These are phyloP conservation scores for Cnemophilus loriae DNA, from an alignment of 2,113 vertebrate species.

Conservation along the genomic window DNA sequence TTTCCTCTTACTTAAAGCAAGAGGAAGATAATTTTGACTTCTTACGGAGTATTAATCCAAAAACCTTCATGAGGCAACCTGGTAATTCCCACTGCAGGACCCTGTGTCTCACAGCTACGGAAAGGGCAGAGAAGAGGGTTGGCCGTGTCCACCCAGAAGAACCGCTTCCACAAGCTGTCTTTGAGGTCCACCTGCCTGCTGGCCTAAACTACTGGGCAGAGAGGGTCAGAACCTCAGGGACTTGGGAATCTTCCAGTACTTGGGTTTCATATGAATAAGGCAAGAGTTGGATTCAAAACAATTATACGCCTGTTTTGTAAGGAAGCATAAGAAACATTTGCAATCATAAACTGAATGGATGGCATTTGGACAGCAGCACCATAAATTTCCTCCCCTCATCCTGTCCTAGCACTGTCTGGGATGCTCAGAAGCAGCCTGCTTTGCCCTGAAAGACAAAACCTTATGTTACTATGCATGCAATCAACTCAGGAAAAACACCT, in stretches of 20 bases:
- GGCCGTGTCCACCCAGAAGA: background rate
- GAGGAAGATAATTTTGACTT: background rate
- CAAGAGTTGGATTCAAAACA: background rate
- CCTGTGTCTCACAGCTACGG: background rate
- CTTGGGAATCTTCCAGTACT: background rate
- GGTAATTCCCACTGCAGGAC: background rate
- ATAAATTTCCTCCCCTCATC: background rate
- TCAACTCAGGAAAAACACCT: background rate
- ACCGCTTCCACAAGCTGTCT: background rate
- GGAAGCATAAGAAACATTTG: background rate
- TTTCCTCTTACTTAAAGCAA: background rate
- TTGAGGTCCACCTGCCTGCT: background rate
- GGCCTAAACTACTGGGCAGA: background rate
- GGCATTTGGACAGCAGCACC: background rate
- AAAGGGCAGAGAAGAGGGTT: background rate
- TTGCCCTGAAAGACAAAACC: background rate
- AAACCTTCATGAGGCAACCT: background rate
- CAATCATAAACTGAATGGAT: background rate
- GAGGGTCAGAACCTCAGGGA: rapidly evolving
- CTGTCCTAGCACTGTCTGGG: background rate
- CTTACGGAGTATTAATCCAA: background rate
- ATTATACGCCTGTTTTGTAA: background rate
- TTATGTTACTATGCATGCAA: rapidly evolving
- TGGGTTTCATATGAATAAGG: background rate
- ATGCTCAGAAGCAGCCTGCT: background rate